Evolutionary conservation across 2,888 invertebrate genomes (phyloP), one percentile per base, ranked within the genome.

Genomic region (Eurois occulta): DNA sequence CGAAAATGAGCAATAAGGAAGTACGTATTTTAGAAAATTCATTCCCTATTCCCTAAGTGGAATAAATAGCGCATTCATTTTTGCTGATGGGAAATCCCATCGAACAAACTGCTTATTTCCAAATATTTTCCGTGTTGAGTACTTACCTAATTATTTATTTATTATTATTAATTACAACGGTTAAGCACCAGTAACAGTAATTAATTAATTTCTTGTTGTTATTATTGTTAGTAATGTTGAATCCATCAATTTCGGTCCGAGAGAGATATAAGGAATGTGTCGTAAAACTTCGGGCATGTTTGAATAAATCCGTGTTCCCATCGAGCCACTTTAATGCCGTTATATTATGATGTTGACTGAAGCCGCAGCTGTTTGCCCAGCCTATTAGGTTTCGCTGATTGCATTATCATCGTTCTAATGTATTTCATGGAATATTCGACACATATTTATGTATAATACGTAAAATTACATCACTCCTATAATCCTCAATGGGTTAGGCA

Each of bases 351-450:
- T 85, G 79, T 87, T 81, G 76, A 79, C 80, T 66, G 68, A 82
- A 65, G 60, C 62, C 66, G 70, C 73, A 72, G 66, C 43, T 83
- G 76, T 88, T 87, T 83, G 71, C 64, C 70, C 38, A 48, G 66
- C 11, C 68, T 88, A 86, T 87, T 80, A 81, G 67, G 77, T 86
- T 81, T 81, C 70, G 77, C 74, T 78, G 81, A 88, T 84, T 80
- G 78, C 85, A 78, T 83, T 85, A 86, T 87, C 77, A 78, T 68
- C 55, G 67, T 11, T 68, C 32, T 46, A 64, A 73, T 55, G 43
- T 77, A 48, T 65, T 74, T 77, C 73, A 75, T 28, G 48, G 74
- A 75, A 79, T 78, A 78, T 78, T 80, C 43, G 13, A 52, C 67
- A 71, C 43, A 58, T 66, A 75, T 55, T n/a, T 52, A 0, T 24